A percentile compares a stretch with the other conserved stretches of the same genome.
phyloP scores from a whole-genome alignment of 1,140 invertebrate genomes.

The Fopius arisanus region DNA sequence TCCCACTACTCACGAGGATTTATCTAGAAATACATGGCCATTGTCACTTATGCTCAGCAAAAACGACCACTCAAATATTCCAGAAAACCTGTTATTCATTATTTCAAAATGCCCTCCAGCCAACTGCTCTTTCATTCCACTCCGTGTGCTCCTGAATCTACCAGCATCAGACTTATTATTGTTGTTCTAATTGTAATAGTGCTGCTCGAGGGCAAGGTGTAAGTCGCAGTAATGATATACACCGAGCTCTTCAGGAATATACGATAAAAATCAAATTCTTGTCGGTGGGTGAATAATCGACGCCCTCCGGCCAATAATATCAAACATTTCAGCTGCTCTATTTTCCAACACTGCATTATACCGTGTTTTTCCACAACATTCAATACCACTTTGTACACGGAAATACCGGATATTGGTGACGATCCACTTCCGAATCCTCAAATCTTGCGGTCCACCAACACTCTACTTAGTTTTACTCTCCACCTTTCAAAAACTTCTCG shows the following conservation, averaged over 20 bases:
- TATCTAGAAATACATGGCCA: conserved; percentile 14
- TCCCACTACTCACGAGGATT: background rate
- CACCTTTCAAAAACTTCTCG: conserved; percentile 1
- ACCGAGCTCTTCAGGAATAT: background rate
- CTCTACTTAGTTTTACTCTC: background rate
- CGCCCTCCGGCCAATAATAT: background rate
- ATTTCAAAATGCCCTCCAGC: background rate
- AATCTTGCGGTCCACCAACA: background rate
- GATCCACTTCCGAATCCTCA: conserved; percentile 19
- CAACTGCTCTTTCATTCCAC: background rate
- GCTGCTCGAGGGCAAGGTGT: conserved; percentile 22
- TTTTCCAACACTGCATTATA: background rate
- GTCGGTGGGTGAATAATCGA: background rate
- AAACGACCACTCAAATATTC: background rate
- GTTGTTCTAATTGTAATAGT: conserved; percentile 42
- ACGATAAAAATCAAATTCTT: background rate
- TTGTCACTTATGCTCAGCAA: background rate
- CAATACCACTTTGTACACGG: background rate
- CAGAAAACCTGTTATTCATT: conserved; percentile 9
- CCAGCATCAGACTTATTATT: conserved; percentile 28
- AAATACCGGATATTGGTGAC: conserved; percentile 26
- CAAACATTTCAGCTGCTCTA: background rate
- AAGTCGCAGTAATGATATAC: conserved; percentile 18
- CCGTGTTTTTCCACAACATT: background rate
- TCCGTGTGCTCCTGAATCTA: background rate